Evolutionary conservation across 1,140 invertebrate species (phyloP).

Genomic region (Monochamus saltuarius): DNA sequence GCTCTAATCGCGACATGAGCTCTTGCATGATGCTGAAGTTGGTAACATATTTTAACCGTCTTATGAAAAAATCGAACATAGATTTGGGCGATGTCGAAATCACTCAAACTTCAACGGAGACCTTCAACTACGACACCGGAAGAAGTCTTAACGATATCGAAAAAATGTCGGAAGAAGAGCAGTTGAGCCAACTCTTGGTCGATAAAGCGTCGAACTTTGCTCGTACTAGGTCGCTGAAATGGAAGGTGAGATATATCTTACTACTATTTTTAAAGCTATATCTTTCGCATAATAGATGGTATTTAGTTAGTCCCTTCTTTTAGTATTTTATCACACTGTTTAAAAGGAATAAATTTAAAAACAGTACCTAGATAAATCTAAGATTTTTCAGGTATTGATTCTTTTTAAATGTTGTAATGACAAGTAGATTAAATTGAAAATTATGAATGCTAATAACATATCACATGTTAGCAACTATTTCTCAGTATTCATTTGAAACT

Average conservation of each 20-base stretch:
- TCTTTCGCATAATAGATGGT: too few relatives aligned
- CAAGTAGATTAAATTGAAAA: too few relatives aligned
- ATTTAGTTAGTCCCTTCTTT: too few relatives aligned
- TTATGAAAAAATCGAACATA: slow-evolving; percentile 75
- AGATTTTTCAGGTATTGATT: too few relatives aligned
- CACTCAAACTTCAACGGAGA: slow-evolving; percentile 56
- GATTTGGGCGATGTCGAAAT: slow-evolving; percentile 76
- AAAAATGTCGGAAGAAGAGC: slow-evolving; percentile 64
- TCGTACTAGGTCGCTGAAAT: slow-evolving; percentile 67
- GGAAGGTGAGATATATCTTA: slow-evolving; percentile 52
- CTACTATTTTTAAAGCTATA: too few relatives aligned
- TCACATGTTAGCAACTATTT: too few relatives aligned
- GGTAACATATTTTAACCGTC: slow-evolving; percentile 76
- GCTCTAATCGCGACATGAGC: slow-evolving; percentile 70
- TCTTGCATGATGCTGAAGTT: slow-evolving; percentile 78
- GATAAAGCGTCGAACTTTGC: slow-evolving; percentile 74
- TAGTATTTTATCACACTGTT: too few relatives aligned
- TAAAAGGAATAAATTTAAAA: too few relatives aligned
- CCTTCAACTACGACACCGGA: slow-evolving; percentile 34
- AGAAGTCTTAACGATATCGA: slow-evolving; percentile 46
- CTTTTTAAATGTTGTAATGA: too few relatives aligned
- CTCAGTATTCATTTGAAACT: too few relatives aligned
- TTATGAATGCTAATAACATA: too few relatives aligned
- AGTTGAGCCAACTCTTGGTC: slow-evolving; percentile 66
- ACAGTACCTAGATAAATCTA: too few relatives aligned